These are phyloP conservation scores for Erythrolamprus reginae DNA, from an alignment of 2,113 vertebrate genomes.

Conservation along the genomic window DNA sequence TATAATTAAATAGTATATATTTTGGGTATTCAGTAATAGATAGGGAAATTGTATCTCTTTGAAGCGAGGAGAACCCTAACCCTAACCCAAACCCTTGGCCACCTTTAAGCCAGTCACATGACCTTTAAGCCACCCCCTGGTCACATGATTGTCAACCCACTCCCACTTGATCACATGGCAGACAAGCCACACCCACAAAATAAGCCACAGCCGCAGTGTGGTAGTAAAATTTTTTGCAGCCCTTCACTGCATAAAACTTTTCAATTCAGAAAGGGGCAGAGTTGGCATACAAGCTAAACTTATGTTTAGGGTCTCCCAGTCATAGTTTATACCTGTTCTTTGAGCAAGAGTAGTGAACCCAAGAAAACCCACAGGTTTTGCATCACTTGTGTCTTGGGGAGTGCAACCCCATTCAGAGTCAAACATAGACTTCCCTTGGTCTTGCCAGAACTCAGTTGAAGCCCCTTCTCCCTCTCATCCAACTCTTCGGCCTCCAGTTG, in stretches of 20 bases:
- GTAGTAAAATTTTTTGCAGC: too few relatives aligned
- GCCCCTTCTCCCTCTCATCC: neutral
- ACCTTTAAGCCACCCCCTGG: too few relatives aligned
- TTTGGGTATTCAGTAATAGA: too few relatives aligned
- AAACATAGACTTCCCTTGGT: neutral
- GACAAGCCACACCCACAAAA: too few relatives aligned
- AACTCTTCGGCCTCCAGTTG: neutral
- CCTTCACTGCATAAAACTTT: neutral
- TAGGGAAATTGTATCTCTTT: too few relatives aligned
- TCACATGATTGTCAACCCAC: too few relatives aligned
- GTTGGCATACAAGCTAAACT: neutral
- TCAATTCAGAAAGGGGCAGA: neutral
- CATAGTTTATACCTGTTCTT: neutral
- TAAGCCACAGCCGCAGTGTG: too few relatives aligned
- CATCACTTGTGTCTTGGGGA: neutral
- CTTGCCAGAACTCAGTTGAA: neutral
- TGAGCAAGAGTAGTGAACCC: neutral
- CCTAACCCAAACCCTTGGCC: too few relatives aligned
- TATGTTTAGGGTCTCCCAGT: neutral
- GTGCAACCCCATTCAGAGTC: neutral
- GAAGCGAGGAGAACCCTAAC: too few relatives aligned
- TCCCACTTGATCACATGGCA: too few relatives aligned
- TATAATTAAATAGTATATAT: too few relatives aligned
- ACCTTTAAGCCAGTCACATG: too few relatives aligned
- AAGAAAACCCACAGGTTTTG: neutral